Base-by-base conservation (phyloP, 2,888 invertebrate species). In the Eupithecia abbreviata region DNA sequence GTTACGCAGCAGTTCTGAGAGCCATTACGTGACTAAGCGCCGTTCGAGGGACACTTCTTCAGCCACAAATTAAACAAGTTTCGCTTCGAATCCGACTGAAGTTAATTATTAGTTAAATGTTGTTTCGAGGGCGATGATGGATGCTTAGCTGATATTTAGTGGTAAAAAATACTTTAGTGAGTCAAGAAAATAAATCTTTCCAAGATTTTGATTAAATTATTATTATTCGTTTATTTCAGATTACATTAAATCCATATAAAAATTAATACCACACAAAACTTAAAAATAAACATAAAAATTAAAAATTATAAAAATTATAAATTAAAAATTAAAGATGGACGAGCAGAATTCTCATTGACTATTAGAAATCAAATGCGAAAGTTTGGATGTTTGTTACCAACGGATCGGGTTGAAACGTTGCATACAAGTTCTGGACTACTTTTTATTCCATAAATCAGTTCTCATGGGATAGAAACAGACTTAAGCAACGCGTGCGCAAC, bases 61-160 rank as follows among this genome's bases (percentile, higher is more conserved):
- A 80, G 88, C 91, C 92, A 86, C 94, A 93, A 94, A 94, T 94
- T 94, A 93, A 92, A 92, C 92, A 94, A 95, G 90, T 94, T 78
- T 93, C 83, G 84, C 84, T 90, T 89, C 85, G 86, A 84, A 89
- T 87, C 84, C 83, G 83, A 69, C 70, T 68, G 86, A 89, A 91
- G 89, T 92, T 92, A 89, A 90, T 92, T 92, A 93, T 93, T 93
- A 92, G 92, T 93, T 93, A 83, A 90, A 87, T 86, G 77, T 86
- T 86, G 88, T 86, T 86, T 68, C 30, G 71, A 47, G 49, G 73
- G 72, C 45, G 41, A 78, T 71, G 73, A 75, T 49, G 30, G 71
- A 77, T 73, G 72, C 70, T 69, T 47, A 30, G n/a, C 7, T n/a
- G n/a, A 18, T 5, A 6, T 5, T 18, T 58, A 18, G 4, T 13